phyloP scores from a whole-genome alignment of 2,797 vertebrate genomes.

The Vespertilio murinus region DNA sequence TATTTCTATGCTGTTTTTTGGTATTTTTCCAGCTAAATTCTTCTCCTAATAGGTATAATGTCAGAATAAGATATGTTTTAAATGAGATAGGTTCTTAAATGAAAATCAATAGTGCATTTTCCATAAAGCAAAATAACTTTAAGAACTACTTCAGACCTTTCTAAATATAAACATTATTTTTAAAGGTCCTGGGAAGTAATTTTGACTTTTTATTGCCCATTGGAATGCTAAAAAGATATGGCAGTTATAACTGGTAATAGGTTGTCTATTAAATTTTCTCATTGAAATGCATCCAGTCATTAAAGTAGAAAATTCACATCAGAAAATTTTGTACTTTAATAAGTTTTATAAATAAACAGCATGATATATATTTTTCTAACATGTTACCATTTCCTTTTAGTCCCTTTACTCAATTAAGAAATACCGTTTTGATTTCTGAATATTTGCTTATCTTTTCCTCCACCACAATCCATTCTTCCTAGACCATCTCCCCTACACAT shows the following conservation, averaged over 20 bases:
- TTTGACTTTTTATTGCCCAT: constrained; percentile 44
- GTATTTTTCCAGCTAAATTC: constrained; percentile 56
- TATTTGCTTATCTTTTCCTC: constrained; percentile 15
- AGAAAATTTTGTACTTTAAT: constrained; percentile 38
- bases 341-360: constrained; percentile 24
- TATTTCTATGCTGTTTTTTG: constrained; percentile 27
- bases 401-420: constrained; percentile 13
- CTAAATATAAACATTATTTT: constrained; percentile 61
- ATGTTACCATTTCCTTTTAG: neutral
- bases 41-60: constrained; percentile 39
- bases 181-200: constrained; percentile 33
- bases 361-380: neutral
- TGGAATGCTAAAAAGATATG: constrained; percentile 23
- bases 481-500: neutral
- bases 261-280: constrained; percentile 28
- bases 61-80: constrained; percentile 59
- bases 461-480: neutral
- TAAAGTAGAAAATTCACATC: constrained; percentile 44
- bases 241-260: neutral
- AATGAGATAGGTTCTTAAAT: constrained; percentile 63
- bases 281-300: constrained; percentile 22
- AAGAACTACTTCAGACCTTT: constrained; percentile 44
- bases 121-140: constrained; percentile 52
- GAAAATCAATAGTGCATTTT: constrained; percentile 66
- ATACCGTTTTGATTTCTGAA: neutral